Evolutionary conservation across 2,888 invertebrate genomes (phyloP), one percentile per base, ranked within the genome.

Genomic region (Eledona agricola): DNA sequence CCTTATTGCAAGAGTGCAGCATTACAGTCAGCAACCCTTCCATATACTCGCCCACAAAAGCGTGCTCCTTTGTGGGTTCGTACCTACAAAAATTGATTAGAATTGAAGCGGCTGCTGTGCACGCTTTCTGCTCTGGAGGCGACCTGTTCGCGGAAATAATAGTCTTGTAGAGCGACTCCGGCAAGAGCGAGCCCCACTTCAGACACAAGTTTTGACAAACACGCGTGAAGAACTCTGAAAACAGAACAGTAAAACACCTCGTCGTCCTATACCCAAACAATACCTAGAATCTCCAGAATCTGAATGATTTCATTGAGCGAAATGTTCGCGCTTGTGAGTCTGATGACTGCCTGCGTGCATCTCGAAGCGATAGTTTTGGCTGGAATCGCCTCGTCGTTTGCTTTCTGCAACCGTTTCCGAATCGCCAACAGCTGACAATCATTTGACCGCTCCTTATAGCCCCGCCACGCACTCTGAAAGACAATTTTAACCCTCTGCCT

Each of bases 41-140:
- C 10, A 88, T 79, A 35, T 82, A 80, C 20, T 83, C 77, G 59
- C 83, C 80, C 79, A 81, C 72, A 72, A 86, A 86, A 46, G 84
- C 82, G 60, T 81, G 81, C 0, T 79, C 78, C 4, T 80, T 83
- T 0, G 86, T 86, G 34, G 78, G 74, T 37, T 77, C 77, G 62
- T 84, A 86, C 49, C 88, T 83, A 5, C 83, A 80, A 55, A 89
- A 74, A 66, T 88, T 89, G 26, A 88, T 81, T 17, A 89, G 79
- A 26, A 88, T 81, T 9, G 80, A 78, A 2, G 81, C 77, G 0
- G 81, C 81, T 7, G 76, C 75, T 26, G 79, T 78, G 31, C 82
- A 77, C 31, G 82, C 78, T 58, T 81, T 79, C 61, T 83, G 78
- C 65, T 85, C 84, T 1, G 84, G 83, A 38, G 82, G 73, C 13